phyloP scores from a whole-genome alignment of 2,113 vertebrate species.

The Brachypteracias leptosomus region DNA sequence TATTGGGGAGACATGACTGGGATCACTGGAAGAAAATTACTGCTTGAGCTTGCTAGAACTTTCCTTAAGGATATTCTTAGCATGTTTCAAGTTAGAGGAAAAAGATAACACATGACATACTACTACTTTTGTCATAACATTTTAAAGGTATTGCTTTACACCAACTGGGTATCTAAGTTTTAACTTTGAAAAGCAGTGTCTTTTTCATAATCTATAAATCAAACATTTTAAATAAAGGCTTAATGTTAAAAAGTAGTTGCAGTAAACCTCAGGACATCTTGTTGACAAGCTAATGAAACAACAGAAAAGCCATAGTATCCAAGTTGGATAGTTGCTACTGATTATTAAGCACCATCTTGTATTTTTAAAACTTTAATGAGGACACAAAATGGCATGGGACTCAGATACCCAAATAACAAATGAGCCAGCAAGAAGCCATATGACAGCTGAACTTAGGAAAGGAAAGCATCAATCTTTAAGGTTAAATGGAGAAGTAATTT shows the following conservation, averaged over 20 bases:
- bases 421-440: background rate
- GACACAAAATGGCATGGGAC: background rate
- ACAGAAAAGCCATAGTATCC: background rate
- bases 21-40: slow-evolving; percentile 44
- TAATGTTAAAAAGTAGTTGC: background rate
- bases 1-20: slow-evolving; percentile 36
- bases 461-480: background rate
- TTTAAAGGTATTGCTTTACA: background rate
- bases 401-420: background rate
- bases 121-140: background rate
- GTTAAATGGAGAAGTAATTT: background rate
- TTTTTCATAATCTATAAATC: background rate
- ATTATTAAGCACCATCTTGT: background rate
- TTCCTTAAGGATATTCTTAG: slow-evolving; percentile 30
- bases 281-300: background rate
- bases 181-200: background rate
- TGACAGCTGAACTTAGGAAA: background rate
- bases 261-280: background rate
- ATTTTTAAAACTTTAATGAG: background rate
- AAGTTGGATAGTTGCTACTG: background rate
- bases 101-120: background rate
- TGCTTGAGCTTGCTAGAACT: slow-evolving; percentile 20
- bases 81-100: slow-evolving; percentile 56
- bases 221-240: background rate
- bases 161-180: background rate